A percentile compares a stretch with the other conserved stretches of the same genome.
These are phyloP conservation scores for Dipodomys stephensi DNA, from an alignment of 2,113 vertebrate genomes.

Conservation along the genomic window DNA sequence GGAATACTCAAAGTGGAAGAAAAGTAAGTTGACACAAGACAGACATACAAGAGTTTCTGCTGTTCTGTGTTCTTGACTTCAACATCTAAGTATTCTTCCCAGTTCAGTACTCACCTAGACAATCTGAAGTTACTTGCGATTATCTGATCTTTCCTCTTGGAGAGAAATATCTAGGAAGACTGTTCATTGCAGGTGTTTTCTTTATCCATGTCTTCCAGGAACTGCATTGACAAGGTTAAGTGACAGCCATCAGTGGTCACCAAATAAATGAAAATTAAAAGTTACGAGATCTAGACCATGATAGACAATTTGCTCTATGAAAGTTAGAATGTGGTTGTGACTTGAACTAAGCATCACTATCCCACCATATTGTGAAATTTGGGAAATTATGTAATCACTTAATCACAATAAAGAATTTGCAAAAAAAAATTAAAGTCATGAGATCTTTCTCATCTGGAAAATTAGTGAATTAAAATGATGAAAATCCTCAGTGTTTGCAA, in stretches of 20 bases:
- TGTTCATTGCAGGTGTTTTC: background rate
- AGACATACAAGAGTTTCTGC: background rate
- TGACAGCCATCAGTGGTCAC: background rate
- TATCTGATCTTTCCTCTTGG: background rate
- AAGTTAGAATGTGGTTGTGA: no score
- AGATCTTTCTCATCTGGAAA: background rate
- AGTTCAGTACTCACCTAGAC: background rate
- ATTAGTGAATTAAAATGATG: background rate
- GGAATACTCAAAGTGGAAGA: background rate
- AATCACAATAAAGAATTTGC: no score
- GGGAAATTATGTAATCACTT: no score
- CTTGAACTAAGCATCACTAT: no score
- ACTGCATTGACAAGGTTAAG: background rate
- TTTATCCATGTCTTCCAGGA: background rate
- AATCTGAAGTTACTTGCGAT: background rate
- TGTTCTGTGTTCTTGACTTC: background rate
- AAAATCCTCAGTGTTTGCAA: background rate
- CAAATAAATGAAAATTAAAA: conserved; percentile 48
- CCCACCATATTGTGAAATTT: no score
- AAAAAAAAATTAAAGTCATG: background rate
- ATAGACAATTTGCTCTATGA: no score
- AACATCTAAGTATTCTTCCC: background rate
- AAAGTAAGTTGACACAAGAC: background rate
- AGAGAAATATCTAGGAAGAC: background rate
- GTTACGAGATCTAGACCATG: background rate